Evolutionary conservation across 2,113 vertebrate genomes (phyloP).

Genomic region (Rafetus swinhoei): DNA sequence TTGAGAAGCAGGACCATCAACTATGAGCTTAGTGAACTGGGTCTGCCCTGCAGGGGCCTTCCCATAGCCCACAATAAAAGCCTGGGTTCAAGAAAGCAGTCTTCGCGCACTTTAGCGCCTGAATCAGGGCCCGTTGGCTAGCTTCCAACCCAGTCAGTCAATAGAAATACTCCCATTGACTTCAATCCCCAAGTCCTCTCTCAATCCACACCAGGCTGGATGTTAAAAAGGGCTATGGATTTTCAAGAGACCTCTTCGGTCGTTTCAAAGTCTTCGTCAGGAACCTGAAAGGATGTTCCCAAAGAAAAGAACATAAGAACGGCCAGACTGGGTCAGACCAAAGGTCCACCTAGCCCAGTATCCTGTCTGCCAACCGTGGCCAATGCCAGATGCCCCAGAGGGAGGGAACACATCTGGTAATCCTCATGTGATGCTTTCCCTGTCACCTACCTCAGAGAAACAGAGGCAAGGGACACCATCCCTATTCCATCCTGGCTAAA

Average conservation of each 20-base stretch:
- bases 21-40: fast-evolving
- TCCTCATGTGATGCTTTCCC: too few relatives aligned
- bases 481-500: too few relatives aligned
- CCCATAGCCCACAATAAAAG: background rate
- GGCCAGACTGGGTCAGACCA: too few relatives aligned
- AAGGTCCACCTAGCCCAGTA: too few relatives aligned
- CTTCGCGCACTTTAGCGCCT: background rate
- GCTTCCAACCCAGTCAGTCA: background rate
- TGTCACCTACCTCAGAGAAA: too few relatives aligned
- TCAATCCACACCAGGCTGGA: background rate
- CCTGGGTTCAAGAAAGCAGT: constrained; percentile 17
- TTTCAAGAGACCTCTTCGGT: background rate
- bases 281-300: background rate
- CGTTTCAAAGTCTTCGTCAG: background rate
- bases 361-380: too few relatives aligned
- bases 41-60: background rate
- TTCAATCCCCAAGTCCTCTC: constrained; percentile 22
- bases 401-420: too few relatives aligned
- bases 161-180: background rate
- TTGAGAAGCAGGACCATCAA: background rate
- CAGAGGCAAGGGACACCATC: too few relatives aligned
- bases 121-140: background rate
- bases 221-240: background rate
- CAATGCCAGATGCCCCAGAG: too few relatives aligned
- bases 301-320: background rate